phyloP scores from a whole-genome alignment of 2,113 vertebrate genomes.

The Dromiciops gliroides region DNA sequence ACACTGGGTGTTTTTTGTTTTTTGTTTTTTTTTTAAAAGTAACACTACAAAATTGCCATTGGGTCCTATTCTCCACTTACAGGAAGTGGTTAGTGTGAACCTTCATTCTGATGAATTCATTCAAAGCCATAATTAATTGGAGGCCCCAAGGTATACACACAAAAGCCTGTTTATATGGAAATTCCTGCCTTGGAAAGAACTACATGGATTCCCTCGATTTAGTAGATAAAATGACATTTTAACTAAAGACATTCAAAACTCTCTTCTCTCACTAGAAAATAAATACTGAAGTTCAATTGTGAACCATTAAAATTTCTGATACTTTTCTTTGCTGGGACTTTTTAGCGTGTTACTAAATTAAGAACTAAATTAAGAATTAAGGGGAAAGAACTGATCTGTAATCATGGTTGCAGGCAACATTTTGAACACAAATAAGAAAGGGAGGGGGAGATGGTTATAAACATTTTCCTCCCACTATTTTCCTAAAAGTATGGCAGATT shows the following conservation, averaged over 20 bases:
- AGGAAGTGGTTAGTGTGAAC: constrained; percentile 51
- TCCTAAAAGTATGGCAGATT: not conserved
- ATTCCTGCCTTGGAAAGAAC: constrained; percentile 59
- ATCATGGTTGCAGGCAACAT: constrained; percentile 4
- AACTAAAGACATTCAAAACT: constrained; percentile 57
- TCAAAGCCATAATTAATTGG: constrained; percentile 73
- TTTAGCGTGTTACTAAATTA: constrained; percentile 17
- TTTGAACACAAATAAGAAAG: not conserved
- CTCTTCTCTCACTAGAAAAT: constrained; percentile 41
- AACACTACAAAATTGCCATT: constrained; percentile 64
- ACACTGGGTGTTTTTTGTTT: too few species aligned
- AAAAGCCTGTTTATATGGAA: constrained; percentile 73
- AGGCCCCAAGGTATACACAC: constrained; percentile 60
- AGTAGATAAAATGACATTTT: constrained; percentile 66
- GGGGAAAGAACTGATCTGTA: not conserved
- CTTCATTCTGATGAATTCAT: constrained; percentile 48
- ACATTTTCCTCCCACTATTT: not conserved
- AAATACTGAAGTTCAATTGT: not conserved
- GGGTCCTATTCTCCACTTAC: constrained; percentile 49
- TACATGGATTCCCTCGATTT: constrained; percentile 56
- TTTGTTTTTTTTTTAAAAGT: constrained; percentile 69
- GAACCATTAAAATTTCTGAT: constrained; percentile 31
- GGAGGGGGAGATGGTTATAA: not conserved
- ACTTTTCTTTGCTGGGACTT: constrained; percentile 40
- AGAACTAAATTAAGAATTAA: too few species aligned